phyloP scores from a whole-genome alignment of 1,140 invertebrate genomes.

The Drosophila teissieri region DNA sequence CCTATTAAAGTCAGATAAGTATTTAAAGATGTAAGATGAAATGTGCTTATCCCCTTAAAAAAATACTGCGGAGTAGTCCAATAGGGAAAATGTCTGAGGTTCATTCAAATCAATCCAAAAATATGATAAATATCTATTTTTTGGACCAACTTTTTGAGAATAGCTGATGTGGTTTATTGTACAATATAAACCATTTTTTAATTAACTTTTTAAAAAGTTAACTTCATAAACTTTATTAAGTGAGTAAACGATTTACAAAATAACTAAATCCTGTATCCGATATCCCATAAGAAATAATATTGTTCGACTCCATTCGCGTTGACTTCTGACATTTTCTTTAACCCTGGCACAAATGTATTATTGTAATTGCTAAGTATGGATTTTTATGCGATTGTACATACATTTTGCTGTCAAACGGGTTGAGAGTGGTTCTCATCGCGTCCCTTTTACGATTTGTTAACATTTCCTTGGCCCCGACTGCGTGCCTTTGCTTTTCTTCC shows the following conservation, averaged over 20 bases:
- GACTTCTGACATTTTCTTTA: conserved; percentile 3
- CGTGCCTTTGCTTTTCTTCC: conserved; percentile 39
- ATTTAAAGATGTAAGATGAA: neutral
- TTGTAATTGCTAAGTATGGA: conserved; percentile 28
- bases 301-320: neutral
- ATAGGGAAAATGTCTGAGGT: neutral
- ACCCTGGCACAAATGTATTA: conserved; percentile 25
- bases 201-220: too few species aligned
- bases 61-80: neutral
- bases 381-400: conserved; percentile 24
- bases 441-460: conserved; percentile 77
- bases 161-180: too few species aligned
- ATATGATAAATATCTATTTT: too few species aligned
- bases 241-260: neutral
- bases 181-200: too few species aligned
- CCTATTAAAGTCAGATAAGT: neutral
- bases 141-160: too few species aligned
- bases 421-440: conserved; percentile 23
- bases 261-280: neutral
- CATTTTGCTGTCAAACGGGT: conserved; percentile 20
- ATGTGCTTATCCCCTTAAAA: too few species aligned
- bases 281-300: neutral
- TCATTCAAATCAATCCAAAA: neutral
- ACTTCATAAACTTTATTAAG: too few species aligned
- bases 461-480: conserved; percentile 53